A percentile compares a stretch with the other conserved stretches of the same genome.
Evolutionary conservation across 2,888 invertebrate genomes (phyloP).

Genomic region (Andrena minutula): DNA sequence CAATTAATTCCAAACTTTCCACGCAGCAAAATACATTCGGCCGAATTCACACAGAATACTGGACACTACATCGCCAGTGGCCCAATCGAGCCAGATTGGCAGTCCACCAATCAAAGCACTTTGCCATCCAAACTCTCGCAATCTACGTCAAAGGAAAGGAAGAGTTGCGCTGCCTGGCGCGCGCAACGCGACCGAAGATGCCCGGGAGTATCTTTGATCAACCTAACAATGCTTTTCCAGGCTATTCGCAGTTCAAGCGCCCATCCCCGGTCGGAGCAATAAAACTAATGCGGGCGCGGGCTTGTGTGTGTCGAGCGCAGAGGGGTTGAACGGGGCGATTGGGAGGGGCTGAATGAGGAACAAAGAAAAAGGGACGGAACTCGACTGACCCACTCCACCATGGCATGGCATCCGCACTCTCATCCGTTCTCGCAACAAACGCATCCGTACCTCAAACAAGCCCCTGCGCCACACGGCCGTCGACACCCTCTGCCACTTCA

Average conservation of each 20-base stretch:
- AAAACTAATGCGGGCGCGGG: slow-evolving; percentile 58
- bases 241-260: slow-evolving; percentile 43
- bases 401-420: slow-evolving; percentile 45
- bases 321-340: neutral
- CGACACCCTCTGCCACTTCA: slow-evolving; percentile 56
- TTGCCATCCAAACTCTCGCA: slow-evolving; percentile 14
- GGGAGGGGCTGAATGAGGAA: neutral
- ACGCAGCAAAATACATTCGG: neutral
- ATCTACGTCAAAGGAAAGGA: slow-evolving; percentile 42
- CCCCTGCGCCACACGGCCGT: slow-evolving; percentile 26
- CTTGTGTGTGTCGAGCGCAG: slow-evolving; percentile 7
- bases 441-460: slow-evolving; percentile 63
- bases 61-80: slow-evolving; percentile 1
- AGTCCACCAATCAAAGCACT: slow-evolving; percentile 42
- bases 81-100: slow-evolving; percentile 35
- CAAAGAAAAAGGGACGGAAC: neutral
- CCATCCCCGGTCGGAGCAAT: slow-evolving; percentile 35
- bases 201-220: slow-evolving; percentile 51
- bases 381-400: slow-evolving; percentile 58
- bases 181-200: slow-evolving; percentile 20
- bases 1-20: neutral
- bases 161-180: slow-evolving; percentile 30
- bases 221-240: slow-evolving; percentile 49
- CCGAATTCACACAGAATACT: neutral
- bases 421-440: slow-evolving; percentile 63